Evolutionary conservation across 53 echinoderm and acorn worm species (phyloP), one percentile per base, ranked within the genome.

Genomic region (Astropecten irregularis): DNA sequence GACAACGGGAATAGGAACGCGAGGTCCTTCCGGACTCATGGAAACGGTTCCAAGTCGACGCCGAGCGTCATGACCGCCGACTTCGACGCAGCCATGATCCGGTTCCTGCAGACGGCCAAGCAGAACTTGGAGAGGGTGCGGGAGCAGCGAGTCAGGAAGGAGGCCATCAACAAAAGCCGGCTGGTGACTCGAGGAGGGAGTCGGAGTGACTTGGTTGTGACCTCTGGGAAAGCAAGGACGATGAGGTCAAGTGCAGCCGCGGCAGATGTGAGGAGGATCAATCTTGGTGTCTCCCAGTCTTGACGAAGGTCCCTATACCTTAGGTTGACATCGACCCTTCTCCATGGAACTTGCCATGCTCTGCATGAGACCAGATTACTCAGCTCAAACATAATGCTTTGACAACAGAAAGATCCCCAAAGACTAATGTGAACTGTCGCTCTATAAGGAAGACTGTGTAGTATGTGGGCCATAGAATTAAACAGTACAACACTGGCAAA

Each of bases 51-150:
- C 6, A 42, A 11, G 37, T 36, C 53, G 29, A 54, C 36, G 49
- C 53, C 53, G 53, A 52, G 23, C 25, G 35, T 73, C 54, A 55
- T 52, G 55, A 73, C 34, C 49, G 73, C 73, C 54, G 73, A 55
- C 23, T 73, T 73, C 22, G 73, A 73, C 73, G 29, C 23, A 4
- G 52, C 88, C 2, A 88, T 88, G 88, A 15, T 83, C 28, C 73
- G 73, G 54, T 88, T 88, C 27, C 39, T 88, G 73, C 73, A 88
- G 63, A 67, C 53, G 44, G 88, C 83, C 21, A 72, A 83, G 20
- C 64, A 49, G 46, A 76, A 88, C 47, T 65, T 88, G 47, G 83
- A 88, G 44, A 72, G 66, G 31, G 81, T 74, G 56, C 88, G 88
- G 3, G 74, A 88, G 60, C n/a, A 30, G 9, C 61, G 79, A 19